These are phyloP conservation scores for Schizopygopsis malacanthus DNA, from an alignment of 2,797 vertebrate genomes.

Conservation along the genomic window DNA sequence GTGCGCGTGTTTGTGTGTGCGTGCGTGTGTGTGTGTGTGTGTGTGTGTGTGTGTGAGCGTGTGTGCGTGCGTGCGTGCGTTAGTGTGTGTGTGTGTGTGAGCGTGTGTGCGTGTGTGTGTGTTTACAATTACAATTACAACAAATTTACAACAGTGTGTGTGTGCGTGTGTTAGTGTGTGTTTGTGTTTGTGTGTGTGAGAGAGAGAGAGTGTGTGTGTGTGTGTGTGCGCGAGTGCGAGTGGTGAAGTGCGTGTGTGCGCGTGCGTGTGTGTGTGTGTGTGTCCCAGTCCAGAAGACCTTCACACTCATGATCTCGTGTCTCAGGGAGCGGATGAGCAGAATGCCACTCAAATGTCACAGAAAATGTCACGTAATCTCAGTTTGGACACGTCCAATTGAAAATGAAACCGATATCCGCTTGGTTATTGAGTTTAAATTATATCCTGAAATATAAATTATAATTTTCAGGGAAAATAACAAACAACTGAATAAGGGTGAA, in stretches of 20 bases:
- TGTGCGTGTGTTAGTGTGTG: slow-evolving; percentile 7
- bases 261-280: neutral
- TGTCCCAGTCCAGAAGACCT: neutral
- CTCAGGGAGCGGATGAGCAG: slow-evolving; percentile 13
- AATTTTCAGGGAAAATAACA: neutral
- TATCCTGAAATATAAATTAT: slow-evolving; percentile 6
- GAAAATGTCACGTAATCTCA: slow-evolving; percentile 39
- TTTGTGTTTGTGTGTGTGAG: no score
- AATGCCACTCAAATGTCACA: slow-evolving; percentile 55
- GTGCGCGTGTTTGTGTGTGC: no score
- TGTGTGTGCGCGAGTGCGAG: neutral
- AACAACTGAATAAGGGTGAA: neutral
- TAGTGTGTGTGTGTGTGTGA: no score
- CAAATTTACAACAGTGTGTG: no score
- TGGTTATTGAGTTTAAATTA: slow-evolving; percentile 30
- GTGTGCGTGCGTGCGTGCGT: no score
- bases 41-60: no score
- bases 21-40: no score
- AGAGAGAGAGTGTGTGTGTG: neutral
- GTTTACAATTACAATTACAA: no score
- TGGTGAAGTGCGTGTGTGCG: no score
- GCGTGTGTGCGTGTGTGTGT: no score
- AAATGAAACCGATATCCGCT: neutral
- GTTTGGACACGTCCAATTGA: neutral
- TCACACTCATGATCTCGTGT: slow-evolving; percentile 33